A percentile compares a stretch with the other conserved stretches of the same genome.
These are phyloP conservation scores for Planococcus citri DNA, from an alignment of 1,140 invertebrate species.

Conservation along the genomic window DNA sequence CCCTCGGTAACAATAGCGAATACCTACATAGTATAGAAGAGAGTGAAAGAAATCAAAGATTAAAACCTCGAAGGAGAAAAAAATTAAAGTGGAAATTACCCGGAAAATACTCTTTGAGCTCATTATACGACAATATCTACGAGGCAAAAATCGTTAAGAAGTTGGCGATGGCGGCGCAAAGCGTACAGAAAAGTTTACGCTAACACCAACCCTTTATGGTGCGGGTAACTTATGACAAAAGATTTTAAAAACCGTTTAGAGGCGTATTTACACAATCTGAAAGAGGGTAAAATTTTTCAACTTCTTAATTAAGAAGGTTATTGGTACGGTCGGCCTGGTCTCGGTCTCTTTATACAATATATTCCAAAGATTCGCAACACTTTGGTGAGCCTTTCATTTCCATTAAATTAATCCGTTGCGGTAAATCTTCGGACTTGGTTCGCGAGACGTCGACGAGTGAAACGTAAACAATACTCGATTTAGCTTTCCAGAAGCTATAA, in stretches of 20 bases:
- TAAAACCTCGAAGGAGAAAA: not conserved
- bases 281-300: not conserved
- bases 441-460: not conserved
- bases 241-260: not conserved
- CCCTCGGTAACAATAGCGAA: not conserved
- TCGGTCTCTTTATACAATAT: too few relatives aligned
- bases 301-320: not conserved
- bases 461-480: not conserved
- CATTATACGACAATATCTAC: slow-evolving; percentile 3
- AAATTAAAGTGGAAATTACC: not conserved
- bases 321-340: not conserved
- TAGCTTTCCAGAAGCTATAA: too few relatives aligned
- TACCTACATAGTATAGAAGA: not conserved
- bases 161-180: not conserved
- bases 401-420: not conserved
- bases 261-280: not conserved
- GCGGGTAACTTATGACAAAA: not conserved
- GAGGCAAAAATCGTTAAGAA: not conserved
- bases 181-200: not conserved
- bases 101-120: not conserved
- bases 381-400: not conserved
- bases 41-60: not conserved
- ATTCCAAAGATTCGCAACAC: too few relatives aligned
- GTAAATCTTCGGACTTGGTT: not conserved
- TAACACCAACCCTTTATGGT: not conserved